Evolutionary conservation across 2,888 invertebrate genomes (phyloP).

Genomic region (Meiosimyza platycephala): DNA sequence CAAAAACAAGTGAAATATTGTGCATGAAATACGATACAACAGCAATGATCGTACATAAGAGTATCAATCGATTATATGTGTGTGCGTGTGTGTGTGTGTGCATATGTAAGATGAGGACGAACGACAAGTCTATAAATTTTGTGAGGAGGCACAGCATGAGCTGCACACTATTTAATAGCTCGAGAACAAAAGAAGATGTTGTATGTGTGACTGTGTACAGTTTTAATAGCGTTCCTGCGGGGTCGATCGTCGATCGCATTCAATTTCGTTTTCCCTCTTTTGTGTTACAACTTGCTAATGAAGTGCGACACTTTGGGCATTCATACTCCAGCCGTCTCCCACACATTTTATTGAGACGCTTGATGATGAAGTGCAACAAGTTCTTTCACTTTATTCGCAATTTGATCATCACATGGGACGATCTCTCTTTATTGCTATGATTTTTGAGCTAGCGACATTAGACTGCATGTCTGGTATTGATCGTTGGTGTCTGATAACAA

Average conservation of each 20-base stretch:
- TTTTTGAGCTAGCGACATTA: not conserved
- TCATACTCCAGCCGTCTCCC: not conserved
- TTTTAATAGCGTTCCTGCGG: not conserved
- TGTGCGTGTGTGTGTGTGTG: no score
- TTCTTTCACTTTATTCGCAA: not conserved
- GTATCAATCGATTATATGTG: not conserved
- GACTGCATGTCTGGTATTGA: no score
- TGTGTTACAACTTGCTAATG: constrained; percentile 15
- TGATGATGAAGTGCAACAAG: not conserved
- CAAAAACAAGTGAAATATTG: constrained; percentile 26
- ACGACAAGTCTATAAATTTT: constrained; percentile 16
- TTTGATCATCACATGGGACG: constrained; percentile 4
- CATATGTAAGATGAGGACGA: not conserved
- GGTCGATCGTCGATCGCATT: not conserved
- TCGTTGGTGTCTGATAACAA: constrained; percentile 3
- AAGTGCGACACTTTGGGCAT: constrained; percentile 29
- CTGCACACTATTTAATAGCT: not conserved
- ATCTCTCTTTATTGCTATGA: not conserved
- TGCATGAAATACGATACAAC: constrained; percentile 23
- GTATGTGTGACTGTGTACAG: not conserved
- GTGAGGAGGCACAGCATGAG: not conserved
- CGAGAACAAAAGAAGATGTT: not conserved
- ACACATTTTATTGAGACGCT: not conserved
- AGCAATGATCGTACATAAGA: not conserved
- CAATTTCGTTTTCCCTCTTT: not conserved